Evolutionary conservation across 35 echinoderm and acorn worm species (phyloP), one percentile per base, ranked within the genome.

Genomic region (Hemicentrotus pulcherrimus): DNA sequence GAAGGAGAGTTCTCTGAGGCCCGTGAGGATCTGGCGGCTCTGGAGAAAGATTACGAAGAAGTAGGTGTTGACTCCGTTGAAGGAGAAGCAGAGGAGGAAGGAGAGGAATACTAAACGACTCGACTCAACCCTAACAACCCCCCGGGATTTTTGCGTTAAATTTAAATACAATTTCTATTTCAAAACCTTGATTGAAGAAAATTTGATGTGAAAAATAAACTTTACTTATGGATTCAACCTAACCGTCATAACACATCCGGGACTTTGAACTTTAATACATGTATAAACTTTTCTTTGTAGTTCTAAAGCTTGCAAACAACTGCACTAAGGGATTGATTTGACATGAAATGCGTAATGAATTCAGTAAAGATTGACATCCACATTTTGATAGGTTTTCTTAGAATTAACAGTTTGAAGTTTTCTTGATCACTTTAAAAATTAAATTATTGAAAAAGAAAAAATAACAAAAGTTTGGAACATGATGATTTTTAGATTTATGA

Each of bases 41-140:
- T 99, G 95, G 98, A 99, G 95, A 99, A 99, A 94, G 98, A 99
- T 96, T 99, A 99, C 46, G 98, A 99, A 94, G 98, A 99, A 50
- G 98, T 99, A 32, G 98, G 98, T 46, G 97, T 99, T 24, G 98
- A 99, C 88, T 99, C 98, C 6, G 98, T 99, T 18, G 98, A 99
- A 86, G 98, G 98, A 35, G 98, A 99, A 92, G 98, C 96, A 65
- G 98, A 99, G 88, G 98, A 99, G 93, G 98, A 99, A 89, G 98
- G 98, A 92, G 98, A 99, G 58, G 98, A 99, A 92, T 99, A 99
- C 94, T 99, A 99, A 87, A 97, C 91, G 31, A 24, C 88, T 78
- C 65, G 4, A n/a, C 7, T 78, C 22, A 78, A 22, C 4, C 15
- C 12, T 55, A 55, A 1, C 35, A 41, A 41, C 35, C 0, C 35